Conservation (phyloP, 2,113 vertebrate genomes). For the Nibea albiflora region DNA sequence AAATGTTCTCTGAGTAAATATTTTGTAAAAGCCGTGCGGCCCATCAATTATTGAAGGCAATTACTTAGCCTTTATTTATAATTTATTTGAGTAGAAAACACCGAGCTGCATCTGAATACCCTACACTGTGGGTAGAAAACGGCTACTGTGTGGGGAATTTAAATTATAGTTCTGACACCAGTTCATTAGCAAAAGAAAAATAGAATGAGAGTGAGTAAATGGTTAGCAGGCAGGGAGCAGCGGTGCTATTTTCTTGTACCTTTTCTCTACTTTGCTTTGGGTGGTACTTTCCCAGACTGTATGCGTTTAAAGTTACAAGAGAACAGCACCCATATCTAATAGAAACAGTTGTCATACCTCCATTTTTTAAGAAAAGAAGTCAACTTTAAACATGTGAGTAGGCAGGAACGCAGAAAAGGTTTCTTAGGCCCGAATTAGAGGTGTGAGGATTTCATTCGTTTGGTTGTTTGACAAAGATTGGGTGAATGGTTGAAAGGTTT, state of each 20-base stretch:
- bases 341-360: constrained; percentile 66
- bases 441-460: constrained; percentile 54
- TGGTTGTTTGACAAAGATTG: constrained; percentile 29
- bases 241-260: constrained; percentile 85
- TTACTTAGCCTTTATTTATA: constrained; percentile 55
- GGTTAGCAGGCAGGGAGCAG: constrained; percentile 80
- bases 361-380: constrained; percentile 62
- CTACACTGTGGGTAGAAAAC: constrained; percentile 40
- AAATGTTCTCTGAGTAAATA: constrained; percentile 46
- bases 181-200: constrained; percentile 76
- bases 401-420: constrained; percentile 68
- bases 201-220: constrained; percentile 80
- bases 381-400: constrained; percentile 79
- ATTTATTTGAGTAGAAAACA: constrained; percentile 57
- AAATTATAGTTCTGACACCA: constrained; percentile 60
- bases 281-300: constrained; percentile 31
- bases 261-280: constrained; percentile 53
- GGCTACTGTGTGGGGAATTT: constrained; percentile 30
- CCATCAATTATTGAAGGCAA: constrained; percentile 52
- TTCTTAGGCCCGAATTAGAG: constrained; percentile 70
- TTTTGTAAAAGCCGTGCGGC: constrained; percentile 50
- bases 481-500: constrained; percentile 55
- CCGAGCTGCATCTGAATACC: constrained; percentile 28
- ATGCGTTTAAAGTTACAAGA: constrained; percentile 77
- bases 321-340: constrained; percentile 79